Base-by-base conservation (phyloP, 2,888 invertebrate species). In the Drosophila limbata region DNA sequence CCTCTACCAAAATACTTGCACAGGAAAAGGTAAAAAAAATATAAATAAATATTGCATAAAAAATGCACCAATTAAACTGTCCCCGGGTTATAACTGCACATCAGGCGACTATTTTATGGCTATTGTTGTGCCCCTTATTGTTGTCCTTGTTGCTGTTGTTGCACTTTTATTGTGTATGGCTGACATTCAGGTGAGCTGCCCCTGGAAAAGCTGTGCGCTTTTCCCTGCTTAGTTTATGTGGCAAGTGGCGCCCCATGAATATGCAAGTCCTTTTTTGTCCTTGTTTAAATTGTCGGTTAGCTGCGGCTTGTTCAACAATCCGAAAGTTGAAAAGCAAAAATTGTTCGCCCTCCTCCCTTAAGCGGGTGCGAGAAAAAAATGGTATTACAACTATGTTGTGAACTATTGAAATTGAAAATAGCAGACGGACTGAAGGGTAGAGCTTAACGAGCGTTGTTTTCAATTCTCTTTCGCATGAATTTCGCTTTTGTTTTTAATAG, bases 51-150 rank as follows among this genome's bases (percentile, higher is more conserved):
- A 78, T 69, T 68, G 81, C 73, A 88, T 82, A 80, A 87, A 89
- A 90, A 90, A 84, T 87, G 81, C 85, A 90, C 89, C 90, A 90
- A 90, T 90, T 90, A 90, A 90, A 90, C 90, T 90, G 90, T 90
- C 90, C 89, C 90, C 90, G 89, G 87, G 85, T 81, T 90, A 83
- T 81, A 88, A 85, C 84, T 81, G 84, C 69, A 77, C 88, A 80
- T 87, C 90, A 90, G 71, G 76, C 81, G 77, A 88, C 80, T 90
- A 85, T 89, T 90, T 90, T 90, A 90, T 90, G 77, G 81, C 73
- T 44, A 77, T 65, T 53, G 59, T 35, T 55, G 31, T 55, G 4
- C 51, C 6, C 52, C 75, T 56, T 51, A 40, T 44, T 62, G 42
- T 50, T 53, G 62, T 11, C 42, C 25, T 31, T 25, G 62, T 11